Base-by-base conservation (phyloP, 2,888 invertebrate species). In the Chrysomela aeneicollis region DNA sequence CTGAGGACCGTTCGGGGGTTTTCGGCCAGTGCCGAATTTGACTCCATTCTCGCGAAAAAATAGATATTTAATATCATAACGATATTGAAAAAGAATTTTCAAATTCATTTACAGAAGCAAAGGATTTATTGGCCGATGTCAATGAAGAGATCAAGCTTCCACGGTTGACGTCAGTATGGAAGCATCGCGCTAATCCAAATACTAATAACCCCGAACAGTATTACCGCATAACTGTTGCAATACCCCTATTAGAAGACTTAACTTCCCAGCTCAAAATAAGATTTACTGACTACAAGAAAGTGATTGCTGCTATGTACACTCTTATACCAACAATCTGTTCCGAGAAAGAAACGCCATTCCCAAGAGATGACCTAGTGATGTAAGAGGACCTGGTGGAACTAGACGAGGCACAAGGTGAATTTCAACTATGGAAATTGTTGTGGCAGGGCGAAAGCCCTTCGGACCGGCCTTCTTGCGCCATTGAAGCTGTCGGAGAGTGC, bases 121-220 rank as follows among this genome's bases (percentile, higher is more conserved):
- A 26, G 26, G 51, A 50, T 50, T 9, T 46, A 57, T 46, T 22
- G 46, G 12, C 42, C 57, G 26, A 22, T 42, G 21, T 46, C 30
- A 46, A 58, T 42, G 58, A 58, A 49, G 58, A 26, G 30, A 58
- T 49, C 47, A 46, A 32, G 46, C 22, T 58, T 10, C 49, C 46
- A 30, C 58, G 58, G 47, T 58, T 58, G 32, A 49, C 49, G 49
- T 58, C 49, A 42, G 8, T 42, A 26, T 46, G 49, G 47, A 58
- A 30, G 30, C 47, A 49, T 58, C 49, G 58, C 30, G 22, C 17
- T 19, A 47, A 17, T 17, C 46, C 21, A 21, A 37, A 42, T 22
- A 57, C 21, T 46, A 18, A 42, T 46, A 26, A 57, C 26, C 57
- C 42, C 22, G 57, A 57, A 47, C 57, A 57, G 46, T 57, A 57